These are phyloP conservation scores for Druon quercuslanigerum DNA, from an alignment of 1,140 invertebrate genomes.

Conservation along the genomic window DNA sequence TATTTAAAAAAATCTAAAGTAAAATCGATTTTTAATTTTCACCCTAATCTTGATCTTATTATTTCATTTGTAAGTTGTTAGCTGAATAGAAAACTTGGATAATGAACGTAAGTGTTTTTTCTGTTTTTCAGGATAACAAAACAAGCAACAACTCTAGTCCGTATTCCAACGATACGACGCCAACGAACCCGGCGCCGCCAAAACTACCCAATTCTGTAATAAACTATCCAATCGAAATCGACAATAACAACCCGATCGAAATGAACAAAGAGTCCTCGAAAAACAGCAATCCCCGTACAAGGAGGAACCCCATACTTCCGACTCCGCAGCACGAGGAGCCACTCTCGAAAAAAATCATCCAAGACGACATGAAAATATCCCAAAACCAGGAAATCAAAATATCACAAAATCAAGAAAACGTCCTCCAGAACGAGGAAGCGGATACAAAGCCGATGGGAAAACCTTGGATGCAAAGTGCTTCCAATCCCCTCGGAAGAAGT, in stretches of 20 bases:
- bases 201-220: constrained; percentile 50
- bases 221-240: constrained; percentile 34
- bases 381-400: constrained; percentile 11
- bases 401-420: neutral
- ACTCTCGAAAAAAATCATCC: constrained; percentile 33
- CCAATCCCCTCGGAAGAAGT: constrained; percentile 37
- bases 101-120: neutral
- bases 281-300: constrained; percentile 7
- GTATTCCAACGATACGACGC: constrained; percentile 51
- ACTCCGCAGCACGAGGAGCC: neutral
- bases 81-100: neutral
- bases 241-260: constrained; percentile 34
- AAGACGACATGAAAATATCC: constrained; percentile 41
- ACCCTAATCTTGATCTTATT: no score
- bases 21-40: no score
- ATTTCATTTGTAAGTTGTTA: no score
- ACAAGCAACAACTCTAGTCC: constrained; percentile 49
- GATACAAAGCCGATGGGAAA: neutral
- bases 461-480: constrained; percentile 31
- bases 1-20: no score
- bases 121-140: constrained; percentile 15
- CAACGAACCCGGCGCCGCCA: constrained; percentile 45
- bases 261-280: constrained; percentile 44
- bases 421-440: neutral
- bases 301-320: neutral